Percentiles rank a stretch among this genome's conserved stretches.
phyloP scores from a whole-genome alignment of 2,797 vertebrate genomes.

The Propithecus perrieri region DNA sequence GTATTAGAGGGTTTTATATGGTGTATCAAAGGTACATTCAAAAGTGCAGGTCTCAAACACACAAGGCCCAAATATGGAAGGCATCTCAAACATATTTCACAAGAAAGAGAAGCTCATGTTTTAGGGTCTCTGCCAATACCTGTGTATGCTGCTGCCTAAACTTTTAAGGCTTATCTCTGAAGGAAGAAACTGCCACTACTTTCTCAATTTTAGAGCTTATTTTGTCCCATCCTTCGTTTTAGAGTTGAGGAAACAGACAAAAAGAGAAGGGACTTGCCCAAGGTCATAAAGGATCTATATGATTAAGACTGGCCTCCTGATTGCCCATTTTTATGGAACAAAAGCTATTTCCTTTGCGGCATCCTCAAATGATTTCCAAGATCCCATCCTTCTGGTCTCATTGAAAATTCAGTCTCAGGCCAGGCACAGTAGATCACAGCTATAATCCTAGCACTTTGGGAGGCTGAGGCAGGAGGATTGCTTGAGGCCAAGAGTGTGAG shows the following conservation, averaged over 20 bases:
- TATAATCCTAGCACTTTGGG: no score
- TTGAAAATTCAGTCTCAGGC: not conserved
- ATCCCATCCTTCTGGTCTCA: not conserved
- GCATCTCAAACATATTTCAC: not conserved
- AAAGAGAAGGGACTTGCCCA: not conserved
- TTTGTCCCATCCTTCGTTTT: not conserved
- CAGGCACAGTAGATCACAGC: no score
- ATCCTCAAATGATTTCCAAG: not conserved
- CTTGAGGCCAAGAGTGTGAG: no score
- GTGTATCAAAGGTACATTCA: not conserved
- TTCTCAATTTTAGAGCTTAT: not conserved
- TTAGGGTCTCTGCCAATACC: not conserved
- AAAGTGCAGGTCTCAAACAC: not conserved
- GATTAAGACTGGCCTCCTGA: not conserved
- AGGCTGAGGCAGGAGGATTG: no score
- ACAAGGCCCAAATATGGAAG: not conserved
- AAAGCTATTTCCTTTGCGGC: constrained; percentile 19
- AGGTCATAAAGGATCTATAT: not conserved
- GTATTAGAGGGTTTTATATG: not conserved
- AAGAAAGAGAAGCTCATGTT: not conserved
- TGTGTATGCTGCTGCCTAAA: not conserved
- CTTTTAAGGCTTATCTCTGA: not conserved
- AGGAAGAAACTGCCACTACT: not conserved
- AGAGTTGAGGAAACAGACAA: not conserved
- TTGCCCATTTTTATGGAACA: not conserved